These are phyloP conservation scores for Pachypeltis micranthus DNA, from an alignment of 1,140 invertebrate genomes.

Conservation along the genomic window DNA sequence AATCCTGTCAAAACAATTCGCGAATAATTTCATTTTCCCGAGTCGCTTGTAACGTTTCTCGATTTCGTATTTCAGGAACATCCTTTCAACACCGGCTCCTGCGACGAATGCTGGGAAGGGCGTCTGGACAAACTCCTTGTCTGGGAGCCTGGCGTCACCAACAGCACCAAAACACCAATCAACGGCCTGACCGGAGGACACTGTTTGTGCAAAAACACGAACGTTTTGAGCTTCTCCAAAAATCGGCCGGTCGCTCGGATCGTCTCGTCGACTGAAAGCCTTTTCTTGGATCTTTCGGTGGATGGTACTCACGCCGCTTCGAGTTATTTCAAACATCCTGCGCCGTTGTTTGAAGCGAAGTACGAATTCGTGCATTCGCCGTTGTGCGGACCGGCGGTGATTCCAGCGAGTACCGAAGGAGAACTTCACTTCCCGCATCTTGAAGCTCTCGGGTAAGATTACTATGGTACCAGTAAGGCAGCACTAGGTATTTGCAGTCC, in stretches of 20 bases:
- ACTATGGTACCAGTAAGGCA: too few species aligned
- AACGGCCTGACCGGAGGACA: slow-evolving; percentile 41
- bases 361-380: slow-evolving; percentile 82
- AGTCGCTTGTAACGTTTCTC: too few species aligned
- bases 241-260: slow-evolving; percentile 19
- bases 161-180: slow-evolving; percentile 42
- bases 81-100: slow-evolving; percentile 61
- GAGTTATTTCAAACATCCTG: slow-evolving; percentile 73
- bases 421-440: slow-evolving; percentile 68
- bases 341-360: slow-evolving; percentile 65
- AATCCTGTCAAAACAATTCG: too few species aligned
- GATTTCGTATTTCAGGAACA: slow-evolving; percentile 45
- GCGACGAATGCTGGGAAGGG: slow-evolving; percentile 70
- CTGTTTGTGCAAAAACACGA: slow-evolving; percentile 46
- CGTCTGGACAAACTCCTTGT: slow-evolving; percentile 68
- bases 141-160: slow-evolving; percentile 48
- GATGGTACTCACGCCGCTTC: slow-evolving; percentile 67
- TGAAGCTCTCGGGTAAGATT: slow-evolving; percentile 55
- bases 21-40: too few species aligned
- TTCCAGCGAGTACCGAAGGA: slow-evolving; percentile 63
- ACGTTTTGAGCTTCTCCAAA: not conserved
- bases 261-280: slow-evolving; percentile 40
- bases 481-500: too few species aligned
- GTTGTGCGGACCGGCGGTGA: slow-evolving; percentile 65
- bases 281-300: slow-evolving; percentile 65